These are phyloP conservation scores for Triops longicaudatus DNA, from an alignment of 1,140 invertebrate genomes.

Conservation along the genomic window DNA sequence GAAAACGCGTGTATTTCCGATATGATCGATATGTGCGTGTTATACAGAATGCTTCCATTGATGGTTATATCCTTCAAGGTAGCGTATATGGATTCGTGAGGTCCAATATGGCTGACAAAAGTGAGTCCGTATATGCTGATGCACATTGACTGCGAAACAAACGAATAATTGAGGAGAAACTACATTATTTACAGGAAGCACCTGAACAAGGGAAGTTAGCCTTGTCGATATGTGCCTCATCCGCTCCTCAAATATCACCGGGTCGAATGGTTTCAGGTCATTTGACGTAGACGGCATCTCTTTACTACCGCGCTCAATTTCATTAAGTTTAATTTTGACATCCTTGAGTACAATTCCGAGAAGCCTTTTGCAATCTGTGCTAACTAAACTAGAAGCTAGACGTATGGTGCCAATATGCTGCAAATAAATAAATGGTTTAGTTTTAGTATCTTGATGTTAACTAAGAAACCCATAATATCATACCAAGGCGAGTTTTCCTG, in stretches of 20 bases:
- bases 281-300: conserved; percentile 31
- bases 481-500: conserved; percentile 22
- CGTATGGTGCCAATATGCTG: conserved; percentile 79
- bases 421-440: conserved; percentile 33
- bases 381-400: conserved; percentile 78
- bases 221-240: conserved; percentile 40
- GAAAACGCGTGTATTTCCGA: not conserved
- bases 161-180: not conserved
- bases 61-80: not conserved
- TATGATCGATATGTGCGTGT: not conserved
- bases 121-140: not conserved
- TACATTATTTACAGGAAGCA: conserved; percentile 55
- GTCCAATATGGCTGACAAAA: not conserved
- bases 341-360: conserved; percentile 72
- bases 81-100: not conserved
- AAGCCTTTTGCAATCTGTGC: conserved; percentile 78
- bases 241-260: conserved; percentile 10
- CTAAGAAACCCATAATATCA: not conserved
- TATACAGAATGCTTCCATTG: not conserved
- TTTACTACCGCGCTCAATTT: conserved; percentile 49
- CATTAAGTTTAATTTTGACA: conserved; percentile 53
- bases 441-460: conserved; percentile 13
- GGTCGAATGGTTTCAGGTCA: conserved; percentile 13
- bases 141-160: conserved; percentile 21
- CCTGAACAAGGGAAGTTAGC: conserved; percentile 65